Percentiles rank a stretch among this genome's conserved stretches.
phyloP scores from a whole-genome alignment of 2,113 vertebrate species.

The Chloebia gouldiae region DNA sequence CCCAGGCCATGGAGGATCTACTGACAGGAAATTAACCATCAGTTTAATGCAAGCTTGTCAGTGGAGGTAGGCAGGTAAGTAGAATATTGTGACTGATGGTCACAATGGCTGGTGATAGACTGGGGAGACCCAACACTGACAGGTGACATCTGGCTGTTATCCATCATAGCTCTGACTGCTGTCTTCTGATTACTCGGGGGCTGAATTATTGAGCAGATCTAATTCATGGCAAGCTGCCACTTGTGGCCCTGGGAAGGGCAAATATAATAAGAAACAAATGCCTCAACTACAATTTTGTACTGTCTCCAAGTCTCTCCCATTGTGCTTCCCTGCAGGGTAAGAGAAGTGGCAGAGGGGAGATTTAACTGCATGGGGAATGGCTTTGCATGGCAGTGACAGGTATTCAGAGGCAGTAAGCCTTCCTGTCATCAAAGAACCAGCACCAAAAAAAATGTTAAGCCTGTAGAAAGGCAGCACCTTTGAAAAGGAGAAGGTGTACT shows the following conservation, averaged over 20 bases:
- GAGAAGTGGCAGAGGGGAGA: neutral
- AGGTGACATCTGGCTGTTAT: neutral
- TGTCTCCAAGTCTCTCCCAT: neutral
- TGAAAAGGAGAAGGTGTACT: neutral
- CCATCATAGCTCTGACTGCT: neutral
- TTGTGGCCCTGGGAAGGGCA: neutral
- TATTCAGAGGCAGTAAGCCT: neutral
- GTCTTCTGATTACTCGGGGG: neutral
- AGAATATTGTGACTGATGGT: neutral
- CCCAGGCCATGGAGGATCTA: neutral
- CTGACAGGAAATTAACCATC: neutral
- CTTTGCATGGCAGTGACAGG: neutral
- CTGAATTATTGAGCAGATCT: conserved; percentile 29
- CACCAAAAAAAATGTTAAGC: neutral
- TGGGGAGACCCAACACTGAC: neutral
- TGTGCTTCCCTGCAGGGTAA: neutral
- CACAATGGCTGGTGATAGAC: neutral
- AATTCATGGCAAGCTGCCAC: conserved; percentile 26
- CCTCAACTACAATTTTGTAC: neutral
- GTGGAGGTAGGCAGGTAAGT: neutral
- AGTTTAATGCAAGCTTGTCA: neutral
- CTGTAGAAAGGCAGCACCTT: neutral
- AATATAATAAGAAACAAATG: conserved; percentile 34
- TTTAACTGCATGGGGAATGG: neutral
- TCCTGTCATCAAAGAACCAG: neutral